Percentiles rank a stretch among this genome's conserved stretches.
These are phyloP conservation scores for Gymnoscopelus microlampas DNA, from an alignment of 2,797 vertebrate genomes.

Conservation along the genomic window DNA sequence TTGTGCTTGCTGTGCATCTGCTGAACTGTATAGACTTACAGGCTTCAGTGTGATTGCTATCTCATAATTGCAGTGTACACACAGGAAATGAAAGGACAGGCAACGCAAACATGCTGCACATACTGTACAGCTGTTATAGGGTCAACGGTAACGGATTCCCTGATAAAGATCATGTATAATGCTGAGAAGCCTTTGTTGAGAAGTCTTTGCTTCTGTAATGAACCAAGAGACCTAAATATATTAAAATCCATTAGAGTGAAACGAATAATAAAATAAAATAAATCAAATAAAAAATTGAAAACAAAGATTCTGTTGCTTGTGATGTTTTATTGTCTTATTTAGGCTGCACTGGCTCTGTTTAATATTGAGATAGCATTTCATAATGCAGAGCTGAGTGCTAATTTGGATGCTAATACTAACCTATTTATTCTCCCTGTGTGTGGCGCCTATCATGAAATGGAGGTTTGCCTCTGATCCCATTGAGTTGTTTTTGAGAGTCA, in stretches of 20 bases:
- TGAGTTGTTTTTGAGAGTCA: conserved; percentile 32
- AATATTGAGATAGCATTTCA: conserved; percentile 5
- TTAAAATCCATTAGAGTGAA: background rate
- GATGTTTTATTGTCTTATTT: conserved; percentile 3
- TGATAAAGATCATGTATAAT: background rate
- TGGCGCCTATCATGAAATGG: conserved; percentile 13
- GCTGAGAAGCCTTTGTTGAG: too few species aligned
- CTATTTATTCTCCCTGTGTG: conserved; percentile 29
- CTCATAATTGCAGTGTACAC: conserved; percentile 15
- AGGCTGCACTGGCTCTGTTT: background rate
- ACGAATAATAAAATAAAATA: background rate
- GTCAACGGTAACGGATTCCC: background rate
- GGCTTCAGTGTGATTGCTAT: background rate
- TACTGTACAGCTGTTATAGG: background rate
- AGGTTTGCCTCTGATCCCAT: conserved; percentile 28
- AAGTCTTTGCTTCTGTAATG: background rate
- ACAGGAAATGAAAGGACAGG: conserved; percentile 3
- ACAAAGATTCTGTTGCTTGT: background rate
- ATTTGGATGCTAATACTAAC: conserved; percentile 35
- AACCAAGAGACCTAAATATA: conserved; percentile 1
- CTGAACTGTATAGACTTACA: background rate
- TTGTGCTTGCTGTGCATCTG: conserved; percentile 17
- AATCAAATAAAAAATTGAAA: background rate
- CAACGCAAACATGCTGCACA: too few species aligned
- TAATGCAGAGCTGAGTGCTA: background rate